These are phyloP conservation scores for Heliconius congener DNA, from an alignment of 1,140 invertebrate genomes.

Conservation along the genomic window DNA sequence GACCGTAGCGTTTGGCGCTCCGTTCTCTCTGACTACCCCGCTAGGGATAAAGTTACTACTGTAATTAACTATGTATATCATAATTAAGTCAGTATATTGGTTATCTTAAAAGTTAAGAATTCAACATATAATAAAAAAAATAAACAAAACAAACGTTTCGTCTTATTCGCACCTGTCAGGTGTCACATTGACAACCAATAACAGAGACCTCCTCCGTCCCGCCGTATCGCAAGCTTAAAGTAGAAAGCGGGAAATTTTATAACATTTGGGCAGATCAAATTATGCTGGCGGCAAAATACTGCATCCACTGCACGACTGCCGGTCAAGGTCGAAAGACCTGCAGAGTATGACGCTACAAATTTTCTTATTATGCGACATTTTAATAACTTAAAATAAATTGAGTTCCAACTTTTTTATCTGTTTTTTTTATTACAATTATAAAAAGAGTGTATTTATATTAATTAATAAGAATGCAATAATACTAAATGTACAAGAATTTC, in stretches of 20 bases:
- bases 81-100: too few species aligned
- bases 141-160: not conserved
- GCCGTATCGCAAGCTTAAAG: not conserved
- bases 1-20: too few species aligned
- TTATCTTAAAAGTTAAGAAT: too few species aligned
- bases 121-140: too few species aligned
- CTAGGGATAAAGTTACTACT: too few species aligned
- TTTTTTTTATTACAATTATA: not conserved
- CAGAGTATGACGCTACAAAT: conserved; percentile 24
- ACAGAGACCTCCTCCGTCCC: conserved; percentile 14
- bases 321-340: conserved; percentile 38
- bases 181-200: conserved; percentile 24
- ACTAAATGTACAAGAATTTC: not conserved
- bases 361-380: conserved; percentile 2
- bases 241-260: conserved; percentile 6
- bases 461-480: not conserved
- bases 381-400: not conserved
- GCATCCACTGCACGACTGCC: conserved; percentile 30
- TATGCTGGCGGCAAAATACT: conserved; percentile 31
- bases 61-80: too few species aligned
- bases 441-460: not conserved
- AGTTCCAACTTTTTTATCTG: too few species aligned
- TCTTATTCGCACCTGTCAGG: conserved; percentile 2
- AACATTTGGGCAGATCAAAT: conserved; percentile 26
- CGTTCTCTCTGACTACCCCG: too few species aligned